Conservation (phyloP, 2,113 vertebrate genomes). For the Rallus limicola region DNA sequence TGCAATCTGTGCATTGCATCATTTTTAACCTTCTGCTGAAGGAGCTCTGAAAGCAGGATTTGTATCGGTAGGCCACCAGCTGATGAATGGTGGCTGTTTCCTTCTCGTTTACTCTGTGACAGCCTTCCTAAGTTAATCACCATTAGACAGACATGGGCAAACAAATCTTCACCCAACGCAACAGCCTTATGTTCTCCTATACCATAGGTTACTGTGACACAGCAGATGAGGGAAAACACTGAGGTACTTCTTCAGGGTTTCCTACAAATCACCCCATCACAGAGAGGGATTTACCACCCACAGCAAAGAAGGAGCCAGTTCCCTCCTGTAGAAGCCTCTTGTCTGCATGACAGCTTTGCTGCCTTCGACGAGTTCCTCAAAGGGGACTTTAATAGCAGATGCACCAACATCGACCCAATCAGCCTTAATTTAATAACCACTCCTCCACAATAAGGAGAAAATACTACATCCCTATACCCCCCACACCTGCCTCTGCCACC, state of each 20-base stretch:
- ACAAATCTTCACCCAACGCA: constrained; percentile 34
- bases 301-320: not conserved
- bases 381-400: not conserved
- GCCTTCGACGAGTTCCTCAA: not conserved
- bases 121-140: constrained; percentile 43
- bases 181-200: not conserved
- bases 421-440: not conserved
- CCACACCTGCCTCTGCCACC: not conserved
- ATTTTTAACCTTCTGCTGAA: constrained; percentile 29
- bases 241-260: not conserved
- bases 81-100: constrained; percentile 53
- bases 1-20: not conserved
- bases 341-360: not conserved
- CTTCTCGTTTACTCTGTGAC: constrained; percentile 23
- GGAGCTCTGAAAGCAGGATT: constrained; percentile 48
- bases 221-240: not conserved
- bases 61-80: not conserved
- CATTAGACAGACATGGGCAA: not conserved
- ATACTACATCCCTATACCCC: not conserved
- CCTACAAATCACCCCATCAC: not conserved
- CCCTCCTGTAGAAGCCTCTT: not conserved
- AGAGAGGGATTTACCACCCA: not conserved
- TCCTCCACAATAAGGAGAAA: not conserved
- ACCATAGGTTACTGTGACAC: not conserved
- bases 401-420: fast-evolving